A percentile compares a stretch with the other conserved stretches of the same genome.
phyloP scores from a whole-genome alignment of 2,888 invertebrate genomes.

The Allacma fusca region DNA sequence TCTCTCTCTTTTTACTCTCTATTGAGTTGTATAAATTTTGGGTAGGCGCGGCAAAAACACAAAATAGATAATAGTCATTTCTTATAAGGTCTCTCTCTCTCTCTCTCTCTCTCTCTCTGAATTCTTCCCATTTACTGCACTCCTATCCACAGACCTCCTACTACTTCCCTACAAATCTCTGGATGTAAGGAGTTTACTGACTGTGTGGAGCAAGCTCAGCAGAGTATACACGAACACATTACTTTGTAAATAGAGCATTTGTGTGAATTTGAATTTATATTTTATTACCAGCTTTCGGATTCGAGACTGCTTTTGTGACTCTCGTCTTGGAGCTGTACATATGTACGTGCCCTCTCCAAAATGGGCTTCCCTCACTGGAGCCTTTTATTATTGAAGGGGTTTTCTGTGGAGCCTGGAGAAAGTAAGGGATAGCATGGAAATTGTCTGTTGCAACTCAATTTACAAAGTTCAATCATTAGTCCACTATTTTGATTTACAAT shows the following conservation, averaged over 20 bases:
- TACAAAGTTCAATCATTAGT: constrained; percentile 11
- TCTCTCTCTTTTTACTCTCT: constrained; percentile 23
- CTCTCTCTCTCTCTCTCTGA: constrained; percentile 13
- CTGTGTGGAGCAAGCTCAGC: neutral
- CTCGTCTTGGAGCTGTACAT: neutral
- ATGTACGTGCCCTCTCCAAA: too few species aligned
- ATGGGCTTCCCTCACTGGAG: too few species aligned
- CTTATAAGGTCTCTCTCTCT: neutral
- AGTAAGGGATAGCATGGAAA: neutral
- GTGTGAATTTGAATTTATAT: constrained; percentile 12
- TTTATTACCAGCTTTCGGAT: neutral
- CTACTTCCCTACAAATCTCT: too few species aligned
- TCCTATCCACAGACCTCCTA: neutral
- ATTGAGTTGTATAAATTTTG: constrained; percentile 23
- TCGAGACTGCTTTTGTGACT: neutral
- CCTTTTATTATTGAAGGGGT: too few species aligned
- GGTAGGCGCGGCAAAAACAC: constrained; percentile 15
- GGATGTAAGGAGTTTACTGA: neutral
- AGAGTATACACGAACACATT: neutral
- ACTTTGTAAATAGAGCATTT: constrained; percentile 5
- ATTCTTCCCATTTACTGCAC: neutral
- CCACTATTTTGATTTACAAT: constrained; percentile 1
- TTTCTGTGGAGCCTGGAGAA: neutral
- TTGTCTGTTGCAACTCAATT: constrained; percentile 3
- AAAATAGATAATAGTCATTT: constrained; percentile 8